A percentile compares a stretch with the other conserved stretches of the same genome.
Conservation (phyloP, 2,113 vertebrate genomes). For the Sylvia atricapilla region DNA sequence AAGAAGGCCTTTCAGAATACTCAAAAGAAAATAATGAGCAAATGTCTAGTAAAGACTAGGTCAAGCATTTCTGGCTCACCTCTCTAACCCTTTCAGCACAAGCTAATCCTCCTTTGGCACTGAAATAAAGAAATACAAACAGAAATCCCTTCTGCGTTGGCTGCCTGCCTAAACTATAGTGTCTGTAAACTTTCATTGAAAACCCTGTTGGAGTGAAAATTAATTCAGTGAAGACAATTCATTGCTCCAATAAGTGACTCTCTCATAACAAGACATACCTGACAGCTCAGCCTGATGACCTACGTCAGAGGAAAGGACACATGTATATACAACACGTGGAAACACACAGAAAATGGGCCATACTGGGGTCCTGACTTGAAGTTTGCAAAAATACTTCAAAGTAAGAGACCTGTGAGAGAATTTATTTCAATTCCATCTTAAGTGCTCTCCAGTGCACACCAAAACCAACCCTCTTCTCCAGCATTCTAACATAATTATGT, state of each 20-base stretch:
- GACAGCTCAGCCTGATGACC: not conserved
- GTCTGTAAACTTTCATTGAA: constrained; percentile 1
- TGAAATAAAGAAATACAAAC: constrained; percentile 28
- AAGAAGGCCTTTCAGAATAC: not conserved
- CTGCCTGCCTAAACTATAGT: constrained; percentile 10
- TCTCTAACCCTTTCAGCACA: constrained; percentile 45
- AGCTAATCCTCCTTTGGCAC: constrained; percentile 37
- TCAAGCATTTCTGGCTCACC: constrained; percentile 29
- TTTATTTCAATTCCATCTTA: not conserved
- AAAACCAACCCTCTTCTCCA: not conserved
- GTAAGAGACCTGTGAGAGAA: not conserved
- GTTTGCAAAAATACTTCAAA: not conserved
- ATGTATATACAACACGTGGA: not conserved
- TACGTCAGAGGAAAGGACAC: not conserved
- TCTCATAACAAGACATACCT: constrained; percentile 16
- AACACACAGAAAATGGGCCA: not conserved
- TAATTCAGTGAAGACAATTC: constrained; percentile 13
- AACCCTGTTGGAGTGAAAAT: not conserved
- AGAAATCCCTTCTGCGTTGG: constrained; percentile 3
- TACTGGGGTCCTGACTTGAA: not conserved
- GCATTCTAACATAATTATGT: not conserved
- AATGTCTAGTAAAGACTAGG: not conserved
- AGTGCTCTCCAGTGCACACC: not conserved
- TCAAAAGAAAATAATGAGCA: constrained; percentile 33
- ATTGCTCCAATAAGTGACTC: not conserved